Evolutionary conservation across 2,797 vertebrate genomes (phyloP).

Genomic region (Oreochromis mossambicus): DNA sequence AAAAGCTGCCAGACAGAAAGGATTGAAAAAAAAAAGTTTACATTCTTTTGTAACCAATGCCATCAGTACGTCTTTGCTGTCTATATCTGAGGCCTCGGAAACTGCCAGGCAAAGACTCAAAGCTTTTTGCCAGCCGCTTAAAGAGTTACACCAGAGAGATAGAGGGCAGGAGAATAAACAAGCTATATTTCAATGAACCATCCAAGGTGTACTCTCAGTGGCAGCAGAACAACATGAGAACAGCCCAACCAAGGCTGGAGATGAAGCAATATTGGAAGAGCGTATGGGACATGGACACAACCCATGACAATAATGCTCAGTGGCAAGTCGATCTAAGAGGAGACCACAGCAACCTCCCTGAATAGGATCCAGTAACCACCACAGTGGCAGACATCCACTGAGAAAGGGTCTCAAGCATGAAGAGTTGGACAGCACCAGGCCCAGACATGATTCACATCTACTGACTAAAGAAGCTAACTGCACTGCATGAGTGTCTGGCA

Average conservation of each 20-base stretch:
- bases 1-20: neutral
- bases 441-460: neutral
- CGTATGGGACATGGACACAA: neutral
- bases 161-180: too few relatives aligned
- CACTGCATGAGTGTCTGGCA: neutral
- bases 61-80: neutral
- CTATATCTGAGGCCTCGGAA: neutral
- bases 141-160: too few relatives aligned
- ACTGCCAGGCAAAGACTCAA: neutral
- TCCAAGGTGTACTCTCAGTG: neutral
- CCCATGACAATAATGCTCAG: neutral
- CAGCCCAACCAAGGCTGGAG: neutral
- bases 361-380: neutral
- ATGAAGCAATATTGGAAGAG: neutral
- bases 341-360: neutral
- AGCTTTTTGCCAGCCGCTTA: neutral
- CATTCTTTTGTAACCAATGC: neutral
- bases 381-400: neutral
- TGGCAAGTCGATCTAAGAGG: neutral
- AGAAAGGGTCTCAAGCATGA: neutral
- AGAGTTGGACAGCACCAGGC: neutral
- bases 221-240: neutral
- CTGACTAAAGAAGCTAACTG: neutral
- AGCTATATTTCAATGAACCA: neutral
- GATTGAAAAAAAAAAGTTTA: neutral